Conservation (phyloP, 1,140 invertebrate genomes). For the Drosophila bifasciata region DNA sequence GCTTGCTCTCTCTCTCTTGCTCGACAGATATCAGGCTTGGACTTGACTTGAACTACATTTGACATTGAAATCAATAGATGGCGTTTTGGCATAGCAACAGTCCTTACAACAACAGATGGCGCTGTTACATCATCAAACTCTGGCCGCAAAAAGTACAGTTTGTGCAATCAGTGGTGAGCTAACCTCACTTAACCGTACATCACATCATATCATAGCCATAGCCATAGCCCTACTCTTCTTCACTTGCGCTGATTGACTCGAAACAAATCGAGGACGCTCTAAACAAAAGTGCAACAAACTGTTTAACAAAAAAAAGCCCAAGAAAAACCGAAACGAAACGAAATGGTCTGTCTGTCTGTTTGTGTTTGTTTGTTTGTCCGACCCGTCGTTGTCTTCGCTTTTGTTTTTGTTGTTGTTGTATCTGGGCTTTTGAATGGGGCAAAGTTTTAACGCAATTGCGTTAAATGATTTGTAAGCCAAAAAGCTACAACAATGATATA, state of each 20-base stretch:
- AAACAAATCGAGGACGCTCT: slow-evolving; percentile 26
- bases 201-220: neutral
- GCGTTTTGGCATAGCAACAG: too few species aligned
- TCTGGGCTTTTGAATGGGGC: slow-evolving; percentile 60
- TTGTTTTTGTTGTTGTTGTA: slow-evolving; percentile 14
- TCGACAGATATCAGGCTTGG: too few species aligned
- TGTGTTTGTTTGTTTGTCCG: neutral
- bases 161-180: neutral
- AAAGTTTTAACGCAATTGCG: slow-evolving; percentile 77
- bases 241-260: too few species aligned
- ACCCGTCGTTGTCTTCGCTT: neutral
- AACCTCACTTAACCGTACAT: neutral
- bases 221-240: too few species aligned
- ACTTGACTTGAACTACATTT: slow-evolving; percentile 40
- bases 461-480: slow-evolving; percentile 63
- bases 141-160: slow-evolving; percentile 1
- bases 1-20: too few species aligned
- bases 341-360: neutral
- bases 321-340: slow-evolving; percentile 6
- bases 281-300: slow-evolving; percentile 43
- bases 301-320: slow-evolving; percentile 12
- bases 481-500: neutral
- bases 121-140: neutral
- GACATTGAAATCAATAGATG: slow-evolving; percentile 22
- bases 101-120: neutral